Base-by-base conservation (phyloP, 2,113 vertebrate genomes). In the Passer domesticus region DNA sequence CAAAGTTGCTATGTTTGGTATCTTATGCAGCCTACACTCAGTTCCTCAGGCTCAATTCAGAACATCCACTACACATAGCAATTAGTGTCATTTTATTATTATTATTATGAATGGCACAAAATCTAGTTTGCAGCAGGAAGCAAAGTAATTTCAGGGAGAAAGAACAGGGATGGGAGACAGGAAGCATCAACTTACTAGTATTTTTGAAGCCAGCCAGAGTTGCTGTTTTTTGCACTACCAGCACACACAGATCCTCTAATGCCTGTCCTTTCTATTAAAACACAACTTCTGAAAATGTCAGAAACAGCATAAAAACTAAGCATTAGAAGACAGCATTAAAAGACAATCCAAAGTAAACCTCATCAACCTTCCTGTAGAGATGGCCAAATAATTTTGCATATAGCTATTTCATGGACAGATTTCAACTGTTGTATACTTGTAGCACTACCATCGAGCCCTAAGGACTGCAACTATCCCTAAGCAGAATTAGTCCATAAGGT, bases 41-140 rank as follows among this genome's bases (percentile, higher is more conserved):
- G 83, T 60, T 96, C 74, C 82, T 96, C 93, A 81, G 89, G 90
- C 95, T 96, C 95, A 94, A 87, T 96, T 97, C 78, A 77, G 82
- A 96, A 93, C 80, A 63, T 83, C 30, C 66, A 95, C 87, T 90
- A 44, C 83, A 83, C 22, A 46, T 69, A 89, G 87, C 64, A 94
- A 89, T 94, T 94, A 94, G 60, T 92, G 93, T 92, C 92, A 89
- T 60, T 86, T 95, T 89, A 60, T 92, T 46, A 95, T 70, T 90
- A 93, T 93, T 90, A 75, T 88, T 94, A 95, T 83, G 69, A 96
- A 96, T 90, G 88, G 47, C 43, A 63, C 7, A 2, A 94, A 96
- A 96, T 96, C 90, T 72, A 81, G 83, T 96, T 96, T 97, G 92
- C 82, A 94, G 85, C 92, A 96, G 94, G 94, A 97, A 97, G 83